Base-by-base conservation (phyloP, 64 coral and sea anemone species). In the Actinia equina region DNA sequence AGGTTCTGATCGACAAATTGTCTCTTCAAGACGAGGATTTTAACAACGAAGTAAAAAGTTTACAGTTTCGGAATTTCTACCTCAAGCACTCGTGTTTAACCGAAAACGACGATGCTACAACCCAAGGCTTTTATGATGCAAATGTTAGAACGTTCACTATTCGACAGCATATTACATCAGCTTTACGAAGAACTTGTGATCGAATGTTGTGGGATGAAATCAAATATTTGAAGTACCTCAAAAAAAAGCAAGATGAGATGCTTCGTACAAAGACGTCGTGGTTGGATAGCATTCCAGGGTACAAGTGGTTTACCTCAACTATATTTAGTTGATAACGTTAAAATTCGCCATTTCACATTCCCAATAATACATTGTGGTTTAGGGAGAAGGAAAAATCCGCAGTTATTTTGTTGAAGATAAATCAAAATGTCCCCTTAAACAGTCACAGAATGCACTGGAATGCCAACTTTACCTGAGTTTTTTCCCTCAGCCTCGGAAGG, bases 201-300 rank as follows among this genome's bases (percentile, higher is more conserved):
- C 91, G 91, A 87, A 96, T 96, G 94, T 84, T 87, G 12, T 96
- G 94, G 94, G 85, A 84, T 61, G 94, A 96, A 41, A 79, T 96
- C 44, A 96, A 84, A 62, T 96, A 90, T 88, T 70, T 93, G 14
- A 86, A 88, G 22, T 96, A 93, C 69, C 82, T 96, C 18, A 90
- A 86, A 74, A 82, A 84, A 49, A 96, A 93, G 64, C 94, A 96
- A 61, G 88, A 85, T 17, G 85, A 64, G 23, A n/a, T 89, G 79
- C 63, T 90, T 52, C 17, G 52, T 14, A 44, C 45, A 13, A 92
- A 64, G 52, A 7, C 30, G 8, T 84, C 82, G 17, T 84, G 82
- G 82, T 12, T 79, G 44, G 30, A 79, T n/a, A 79, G 77, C n/a
- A 8, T 79, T 9, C 77, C 77, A 14, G 77, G 41, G 2, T 79